A percentile compares a stretch with the other conserved stretches of the same genome.
Conservation (phyloP, 2,113 vertebrate species). For the Hucho hucho region DNA sequence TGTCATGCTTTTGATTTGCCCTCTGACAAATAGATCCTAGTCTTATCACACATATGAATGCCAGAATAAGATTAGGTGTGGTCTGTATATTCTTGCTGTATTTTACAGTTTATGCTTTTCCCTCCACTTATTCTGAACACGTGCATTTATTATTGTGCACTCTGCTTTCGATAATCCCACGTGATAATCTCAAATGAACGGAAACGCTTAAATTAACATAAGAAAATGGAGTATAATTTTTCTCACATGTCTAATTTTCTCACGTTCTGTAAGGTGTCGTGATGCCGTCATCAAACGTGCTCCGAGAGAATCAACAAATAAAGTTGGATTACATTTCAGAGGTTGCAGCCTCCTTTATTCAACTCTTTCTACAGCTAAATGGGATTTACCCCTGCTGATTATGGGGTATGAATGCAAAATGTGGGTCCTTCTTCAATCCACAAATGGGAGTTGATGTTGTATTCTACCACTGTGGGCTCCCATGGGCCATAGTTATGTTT, state of each 20-base stretch:
- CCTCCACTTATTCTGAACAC: not conserved
- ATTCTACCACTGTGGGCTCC: conserved; percentile 9
- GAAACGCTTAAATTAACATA: no score
- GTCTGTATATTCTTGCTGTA: not conserved
- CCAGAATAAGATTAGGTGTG: not conserved
- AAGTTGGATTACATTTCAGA: not conserved
- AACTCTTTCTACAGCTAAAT: not conserved
- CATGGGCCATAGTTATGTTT: conserved; percentile 8
- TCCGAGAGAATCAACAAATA: not conserved
- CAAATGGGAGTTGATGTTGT: conserved; percentile 30
- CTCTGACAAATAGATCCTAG: conserved; percentile 15
- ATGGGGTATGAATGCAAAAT: not conserved
- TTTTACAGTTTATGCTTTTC: not conserved
- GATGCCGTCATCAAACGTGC: not conserved
- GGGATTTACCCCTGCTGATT: not conserved
- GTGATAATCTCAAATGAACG: no score
- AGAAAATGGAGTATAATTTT: no score
- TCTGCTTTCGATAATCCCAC: not conserved
- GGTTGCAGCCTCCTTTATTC: not conserved
- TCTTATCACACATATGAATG: not conserved
- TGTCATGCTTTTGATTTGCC: conserved; percentile 3
- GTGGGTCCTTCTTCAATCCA: conserved; percentile 42
- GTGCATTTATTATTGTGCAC: not conserved
- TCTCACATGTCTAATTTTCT: no score
- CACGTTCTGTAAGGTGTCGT: not conserved